phyloP scores from a whole-genome alignment of 2,113 vertebrate species.

The Phoenicopterus ruber region DNA sequence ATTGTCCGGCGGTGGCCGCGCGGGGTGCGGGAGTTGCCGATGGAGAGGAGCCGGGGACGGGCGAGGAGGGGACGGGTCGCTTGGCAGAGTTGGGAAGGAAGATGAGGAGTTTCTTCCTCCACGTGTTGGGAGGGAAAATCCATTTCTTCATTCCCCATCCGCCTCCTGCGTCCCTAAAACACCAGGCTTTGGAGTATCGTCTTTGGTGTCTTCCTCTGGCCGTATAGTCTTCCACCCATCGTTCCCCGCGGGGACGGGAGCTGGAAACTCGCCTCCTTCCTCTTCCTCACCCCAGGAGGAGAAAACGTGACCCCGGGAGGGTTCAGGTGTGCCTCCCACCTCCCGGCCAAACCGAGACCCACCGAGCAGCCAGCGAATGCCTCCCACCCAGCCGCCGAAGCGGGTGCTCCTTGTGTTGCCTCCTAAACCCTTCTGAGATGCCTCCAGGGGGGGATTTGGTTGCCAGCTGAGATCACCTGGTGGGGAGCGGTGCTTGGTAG shows the following conservation, averaged over 20 bases:
- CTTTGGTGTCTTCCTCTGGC: background rate
- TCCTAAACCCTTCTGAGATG: background rate
- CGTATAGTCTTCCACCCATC: background rate
- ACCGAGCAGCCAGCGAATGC: background rate
- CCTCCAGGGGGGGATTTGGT: background rate
- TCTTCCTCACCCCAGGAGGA: background rate
- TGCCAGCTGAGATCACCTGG: background rate
- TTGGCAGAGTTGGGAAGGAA: background rate
- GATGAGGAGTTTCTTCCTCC: background rate
- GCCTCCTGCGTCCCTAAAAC: accelerated
- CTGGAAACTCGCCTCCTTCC: background rate
- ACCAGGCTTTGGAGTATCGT: background rate
- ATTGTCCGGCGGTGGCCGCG: background rate
- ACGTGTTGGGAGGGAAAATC: background rate
- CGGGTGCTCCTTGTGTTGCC: background rate
- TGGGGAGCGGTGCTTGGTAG: background rate
- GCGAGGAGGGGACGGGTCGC: background rate
- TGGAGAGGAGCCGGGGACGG: background rate
- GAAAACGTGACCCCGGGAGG: accelerated
- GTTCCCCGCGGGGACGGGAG: background rate
- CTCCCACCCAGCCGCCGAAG: background rate
- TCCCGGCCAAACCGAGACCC: background rate
- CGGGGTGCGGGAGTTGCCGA: background rate
- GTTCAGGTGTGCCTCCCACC: background rate
- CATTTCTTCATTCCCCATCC: background rate